Conservation (phyloP, 2,797 vertebrate genomes). For the Chelidonichthys spinosus region DNA sequence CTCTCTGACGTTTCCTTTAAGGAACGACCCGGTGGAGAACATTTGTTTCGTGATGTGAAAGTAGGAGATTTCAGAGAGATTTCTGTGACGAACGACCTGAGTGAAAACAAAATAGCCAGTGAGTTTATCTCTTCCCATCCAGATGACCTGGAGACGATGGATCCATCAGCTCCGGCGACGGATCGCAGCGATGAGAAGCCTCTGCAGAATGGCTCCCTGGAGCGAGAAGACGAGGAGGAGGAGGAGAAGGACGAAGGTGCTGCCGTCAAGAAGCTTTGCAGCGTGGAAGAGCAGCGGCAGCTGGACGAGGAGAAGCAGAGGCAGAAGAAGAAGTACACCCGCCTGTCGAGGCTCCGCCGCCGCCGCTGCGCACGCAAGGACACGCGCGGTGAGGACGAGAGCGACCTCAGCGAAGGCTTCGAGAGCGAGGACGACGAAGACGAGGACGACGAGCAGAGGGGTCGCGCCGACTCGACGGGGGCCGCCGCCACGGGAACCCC, state of each 20-base stretch:
- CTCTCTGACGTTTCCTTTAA: neutral
- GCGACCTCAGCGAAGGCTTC: conserved; percentile 97
- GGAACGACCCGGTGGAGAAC: neutral
- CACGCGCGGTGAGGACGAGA: conserved; percentile 89
- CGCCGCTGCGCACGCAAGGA: conserved; percentile 89
- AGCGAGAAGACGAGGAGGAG: conserved; percentile 84
- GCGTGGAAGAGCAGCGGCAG: conserved; percentile 51
- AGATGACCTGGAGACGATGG: conserved; percentile 89
- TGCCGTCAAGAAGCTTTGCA: conserved; percentile 36
- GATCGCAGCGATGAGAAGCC: conserved; percentile 62
- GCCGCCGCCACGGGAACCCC: conserved; percentile 11
- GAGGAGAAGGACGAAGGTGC: conserved; percentile 78
- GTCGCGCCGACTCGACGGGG: conserved; percentile 21
- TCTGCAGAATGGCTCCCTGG: conserved; percentile 84
- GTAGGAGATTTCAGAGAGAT: neutral
- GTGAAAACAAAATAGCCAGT: neutral
- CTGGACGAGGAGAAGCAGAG: conserved; percentile 78
- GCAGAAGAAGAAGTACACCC: conserved; percentile 91
- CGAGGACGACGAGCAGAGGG: conserved; percentile 69
- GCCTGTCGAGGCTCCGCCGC: conserved; percentile 91
- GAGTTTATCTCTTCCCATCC: neutral
- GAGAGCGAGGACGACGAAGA: conserved; percentile 89
- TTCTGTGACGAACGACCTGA: neutral
- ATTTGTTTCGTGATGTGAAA: neutral
- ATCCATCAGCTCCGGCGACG: conserved; percentile 55